phyloP scores from a whole-genome alignment of 1,140 invertebrate genomes.

The Argopecten irradians region DNA sequence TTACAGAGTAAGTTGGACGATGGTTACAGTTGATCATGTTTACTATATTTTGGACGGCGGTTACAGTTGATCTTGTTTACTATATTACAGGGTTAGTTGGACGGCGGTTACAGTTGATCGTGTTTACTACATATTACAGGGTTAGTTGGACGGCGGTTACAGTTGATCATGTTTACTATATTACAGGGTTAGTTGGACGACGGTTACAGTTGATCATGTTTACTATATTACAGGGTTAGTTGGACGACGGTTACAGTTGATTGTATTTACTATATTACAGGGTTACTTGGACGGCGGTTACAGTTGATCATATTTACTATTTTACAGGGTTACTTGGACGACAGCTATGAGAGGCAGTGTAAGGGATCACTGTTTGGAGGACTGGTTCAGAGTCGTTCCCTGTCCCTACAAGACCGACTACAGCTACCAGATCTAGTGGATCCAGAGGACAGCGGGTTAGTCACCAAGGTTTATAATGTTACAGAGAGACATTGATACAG shows the following conservation, averaged over 20 bases:
- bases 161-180: no score
- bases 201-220: no score
- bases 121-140: constrained; percentile 42
- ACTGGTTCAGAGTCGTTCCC: constrained; percentile 54
- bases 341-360: constrained; percentile 57
- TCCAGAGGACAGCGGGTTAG: constrained; percentile 35
- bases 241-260: no score
- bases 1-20: no score
- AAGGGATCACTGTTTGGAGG: constrained; percentile 62
- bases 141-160: constrained; percentile 52
- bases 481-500: no score
- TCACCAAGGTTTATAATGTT: neutral
- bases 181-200: no score
- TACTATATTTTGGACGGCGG: no score
- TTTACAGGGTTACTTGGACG: constrained; percentile 49
- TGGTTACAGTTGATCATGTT: no score
- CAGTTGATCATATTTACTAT: neutral
- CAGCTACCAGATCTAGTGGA: constrained; percentile 61
- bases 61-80: neutral
- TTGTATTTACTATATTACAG: no score
- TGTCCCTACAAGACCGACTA: constrained; percentile 53
- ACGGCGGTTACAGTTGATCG: constrained; percentile 57
- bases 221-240: no score
- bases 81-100: constrained; percentile 43
- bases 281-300: no score